Conservation (phyloP, 2,888 invertebrate species). For the Dromius quadrimaculatus region DNA sequence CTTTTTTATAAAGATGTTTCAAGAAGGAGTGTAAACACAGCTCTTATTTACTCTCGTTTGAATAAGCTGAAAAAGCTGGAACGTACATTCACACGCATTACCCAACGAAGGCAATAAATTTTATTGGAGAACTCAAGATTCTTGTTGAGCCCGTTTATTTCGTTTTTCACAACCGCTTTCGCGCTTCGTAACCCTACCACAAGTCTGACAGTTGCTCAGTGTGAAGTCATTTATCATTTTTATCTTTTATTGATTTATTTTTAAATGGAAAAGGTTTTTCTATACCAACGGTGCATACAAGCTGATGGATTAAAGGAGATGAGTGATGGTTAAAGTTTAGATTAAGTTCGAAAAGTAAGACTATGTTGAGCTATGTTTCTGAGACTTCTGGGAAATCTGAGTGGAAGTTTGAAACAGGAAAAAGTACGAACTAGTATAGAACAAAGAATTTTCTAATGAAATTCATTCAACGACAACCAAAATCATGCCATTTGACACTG, state of each 20-base stretch:
- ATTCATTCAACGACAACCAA: too few relatives aligned
- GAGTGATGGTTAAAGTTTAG: slow-evolving; percentile 30
- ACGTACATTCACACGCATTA: too few relatives aligned
- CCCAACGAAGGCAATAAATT: slow-evolving; percentile 7
- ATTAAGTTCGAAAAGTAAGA: slow-evolving; percentile 20
- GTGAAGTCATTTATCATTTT: slow-evolving; percentile 28
- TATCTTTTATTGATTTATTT: slow-evolving; percentile 32
- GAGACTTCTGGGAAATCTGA: too few relatives aligned
- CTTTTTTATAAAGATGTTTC: too few relatives aligned
- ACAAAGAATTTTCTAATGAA: too few relatives aligned
- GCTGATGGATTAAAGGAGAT: slow-evolving; percentile 20
- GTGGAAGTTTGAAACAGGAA: too few relatives aligned
- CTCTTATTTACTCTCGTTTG: too few relatives aligned
- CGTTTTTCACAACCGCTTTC: neutral
- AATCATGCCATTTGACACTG: too few relatives aligned
- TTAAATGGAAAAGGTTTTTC: slow-evolving; percentile 15
- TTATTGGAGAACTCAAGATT: slow-evolving; percentile 1
- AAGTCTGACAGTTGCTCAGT: slow-evolving; percentile 5
- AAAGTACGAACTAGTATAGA: too few relatives aligned
- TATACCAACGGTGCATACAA: slow-evolving; percentile 10
- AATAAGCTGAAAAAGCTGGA: too few relatives aligned
- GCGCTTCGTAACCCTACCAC: neutral
- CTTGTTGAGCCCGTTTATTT: slow-evolving; percentile 1
- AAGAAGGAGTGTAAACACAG: too few relatives aligned
- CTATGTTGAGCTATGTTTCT: too few relatives aligned